phyloP scores from a whole-genome alignment of 2,113 vertebrate species.

The Aleadryas rufinucha region DNA sequence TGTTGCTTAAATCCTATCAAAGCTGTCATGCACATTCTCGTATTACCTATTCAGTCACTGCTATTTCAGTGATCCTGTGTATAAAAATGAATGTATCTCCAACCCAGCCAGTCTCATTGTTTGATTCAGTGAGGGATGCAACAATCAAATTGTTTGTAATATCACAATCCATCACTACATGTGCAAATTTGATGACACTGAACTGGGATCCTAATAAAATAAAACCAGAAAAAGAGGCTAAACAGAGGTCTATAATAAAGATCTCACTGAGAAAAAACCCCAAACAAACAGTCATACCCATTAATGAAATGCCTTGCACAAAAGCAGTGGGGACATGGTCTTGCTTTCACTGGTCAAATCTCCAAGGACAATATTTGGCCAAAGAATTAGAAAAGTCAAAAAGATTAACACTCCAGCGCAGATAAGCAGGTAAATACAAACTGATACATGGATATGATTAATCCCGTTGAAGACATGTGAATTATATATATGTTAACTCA shows the following conservation, averaged over 20 bases:
- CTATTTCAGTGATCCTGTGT: background rate
- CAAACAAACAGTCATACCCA: background rate
- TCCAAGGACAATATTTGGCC: background rate
- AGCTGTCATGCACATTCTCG: background rate
- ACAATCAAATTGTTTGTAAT: background rate
- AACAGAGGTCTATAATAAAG: background rate
- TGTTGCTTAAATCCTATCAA: background rate
- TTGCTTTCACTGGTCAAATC: background rate
- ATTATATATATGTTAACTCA: background rate
- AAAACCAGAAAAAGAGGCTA: background rate
- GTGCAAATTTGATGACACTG: slow-evolving; percentile 14
- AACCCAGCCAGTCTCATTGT: background rate
- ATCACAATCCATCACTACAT: background rate
- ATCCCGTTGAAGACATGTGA: background rate
- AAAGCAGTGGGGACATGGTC: background rate
- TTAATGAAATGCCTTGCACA: background rate
- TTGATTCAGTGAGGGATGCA: background rate
- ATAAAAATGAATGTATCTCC: background rate
- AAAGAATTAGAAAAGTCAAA: background rate
- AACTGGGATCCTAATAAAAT: background rate
- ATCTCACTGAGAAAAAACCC: background rate
- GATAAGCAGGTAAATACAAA: background rate
- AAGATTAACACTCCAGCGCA: background rate
- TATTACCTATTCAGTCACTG: background rate
- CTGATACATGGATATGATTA: background rate